Evolutionary conservation across 2,113 vertebrate species (phyloP).

Genomic region (Dolichallabes microphthalmus): DNA sequence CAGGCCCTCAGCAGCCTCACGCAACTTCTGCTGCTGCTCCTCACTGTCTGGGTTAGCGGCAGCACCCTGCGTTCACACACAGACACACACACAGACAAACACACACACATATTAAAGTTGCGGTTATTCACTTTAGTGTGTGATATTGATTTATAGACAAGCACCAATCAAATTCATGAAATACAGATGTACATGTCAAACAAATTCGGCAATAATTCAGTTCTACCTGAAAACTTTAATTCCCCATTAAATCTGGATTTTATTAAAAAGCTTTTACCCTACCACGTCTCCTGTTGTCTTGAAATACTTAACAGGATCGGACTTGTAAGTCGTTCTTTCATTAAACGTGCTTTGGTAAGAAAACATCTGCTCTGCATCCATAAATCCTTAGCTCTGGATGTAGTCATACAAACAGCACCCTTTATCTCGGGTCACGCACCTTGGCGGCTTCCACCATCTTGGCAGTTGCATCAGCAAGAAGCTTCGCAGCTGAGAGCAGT

Average conservation of each 20-base stretch:
- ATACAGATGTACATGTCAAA: neutral
- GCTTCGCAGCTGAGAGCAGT: constrained; percentile 91
- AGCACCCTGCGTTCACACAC: constrained; percentile 79
- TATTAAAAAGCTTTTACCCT: neutral
- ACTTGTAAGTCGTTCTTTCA: neutral
- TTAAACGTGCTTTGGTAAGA: neutral
- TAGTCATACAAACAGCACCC: neutral
- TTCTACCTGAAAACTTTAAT: neutral
- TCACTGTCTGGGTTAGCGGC: constrained; percentile 95
- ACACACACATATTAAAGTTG: neutral
- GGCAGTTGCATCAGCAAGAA: constrained; percentile 92
- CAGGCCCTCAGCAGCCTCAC: constrained; percentile 92
- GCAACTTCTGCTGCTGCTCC: constrained; percentile 92
- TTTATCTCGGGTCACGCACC: constrained; percentile 67
- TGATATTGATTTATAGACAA: neutral
- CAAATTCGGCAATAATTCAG: neutral
- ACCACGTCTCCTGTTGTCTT: neutral
- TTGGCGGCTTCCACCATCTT: constrained; percentile 98
- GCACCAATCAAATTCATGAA: neutral
- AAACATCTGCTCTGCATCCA: neutral
- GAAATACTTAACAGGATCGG: constrained; percentile 1
- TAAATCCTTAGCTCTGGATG: constrained; percentile 5
- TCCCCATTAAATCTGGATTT: neutral
- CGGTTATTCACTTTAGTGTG: neutral
- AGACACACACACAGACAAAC: neutral